Evolutionary conservation across 2,888 invertebrate genomes (phyloP).

Genomic region (Xylota sylvarum): DNA sequence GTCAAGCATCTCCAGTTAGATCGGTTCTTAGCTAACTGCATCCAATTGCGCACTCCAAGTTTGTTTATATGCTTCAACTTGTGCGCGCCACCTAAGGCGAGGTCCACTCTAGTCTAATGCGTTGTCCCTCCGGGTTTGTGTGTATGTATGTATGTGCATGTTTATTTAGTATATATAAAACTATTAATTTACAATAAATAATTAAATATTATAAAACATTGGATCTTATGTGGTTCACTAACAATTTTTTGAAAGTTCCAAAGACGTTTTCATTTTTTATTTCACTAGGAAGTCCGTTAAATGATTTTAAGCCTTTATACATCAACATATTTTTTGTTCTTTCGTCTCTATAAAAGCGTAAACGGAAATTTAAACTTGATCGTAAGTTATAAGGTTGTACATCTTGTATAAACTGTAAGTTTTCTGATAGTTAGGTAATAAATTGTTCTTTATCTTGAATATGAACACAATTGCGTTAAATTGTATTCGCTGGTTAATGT

Average conservation of each 20-base stretch:
- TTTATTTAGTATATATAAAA: too few relatives aligned
- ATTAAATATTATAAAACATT: neutral
- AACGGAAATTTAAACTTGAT: slow-evolving; percentile 2
- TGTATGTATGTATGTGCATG: too few relatives aligned
- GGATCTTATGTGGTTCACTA: neutral
- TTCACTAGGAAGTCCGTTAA: neutral
- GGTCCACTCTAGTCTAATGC: too few relatives aligned
- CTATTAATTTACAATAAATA: slow-evolving; percentile 1
- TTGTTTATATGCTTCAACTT: too few relatives aligned
- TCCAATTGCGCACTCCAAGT: too few relatives aligned
- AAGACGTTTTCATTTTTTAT: neutral
- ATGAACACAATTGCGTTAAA: neutral
- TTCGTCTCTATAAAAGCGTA: slow-evolving; percentile 4
- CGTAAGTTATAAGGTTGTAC: neutral
- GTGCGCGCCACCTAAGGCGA: too few relatives aligned
- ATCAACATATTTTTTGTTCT: slow-evolving; percentile 2
- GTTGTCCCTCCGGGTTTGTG: too few relatives aligned
- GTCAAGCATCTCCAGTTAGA: too few relatives aligned
- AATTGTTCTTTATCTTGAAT: neutral
- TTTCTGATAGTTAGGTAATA: neutral
- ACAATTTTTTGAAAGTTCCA: neutral
- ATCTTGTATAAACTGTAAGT: neutral
- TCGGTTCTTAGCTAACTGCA: too few relatives aligned
- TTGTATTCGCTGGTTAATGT: neutral
- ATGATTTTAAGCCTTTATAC: neutral